Base-by-base conservation (phyloP, 2,888 invertebrate genomes). In the Euclidia mi region DNA sequence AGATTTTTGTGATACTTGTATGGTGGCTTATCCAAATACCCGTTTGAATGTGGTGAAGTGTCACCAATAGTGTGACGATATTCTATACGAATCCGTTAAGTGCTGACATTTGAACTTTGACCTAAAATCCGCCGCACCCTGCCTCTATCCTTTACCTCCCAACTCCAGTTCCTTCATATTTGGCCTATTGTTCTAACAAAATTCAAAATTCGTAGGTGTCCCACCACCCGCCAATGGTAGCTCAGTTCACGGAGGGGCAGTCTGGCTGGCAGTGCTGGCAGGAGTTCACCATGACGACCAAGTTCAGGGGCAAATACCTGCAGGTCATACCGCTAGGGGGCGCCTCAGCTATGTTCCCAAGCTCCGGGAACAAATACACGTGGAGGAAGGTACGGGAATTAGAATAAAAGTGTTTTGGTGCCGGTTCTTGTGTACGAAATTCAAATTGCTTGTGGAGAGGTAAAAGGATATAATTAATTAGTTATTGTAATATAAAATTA, bases 231-330 rank as follows among this genome's bases (percentile, higher is more conserved):
- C 99, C 99, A 7, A 98, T 99, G 96, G 97, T 99, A 68, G 99
- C 99, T 29, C 98, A 99, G 89, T 97, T 97, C 93, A 98, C 98
- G 86, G 99, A 99, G 91, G 99, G 99, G 10, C 92, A 94, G 65
- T 94, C 95, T 55, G 96, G 96, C 34, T 99, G 99, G 99, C 96
- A 95, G 70, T 98, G 98, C 89, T 99, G 98, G 98, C 99, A 99
- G 93, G 99, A 99, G 94, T 99, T 99, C 94, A 98, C 99, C 40
- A 99, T 99, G 99, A 98, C 99, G 57, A 99, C 98, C 84, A 99
- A 99, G 95, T 99, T 99, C 94, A 96, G 99, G 62, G 99, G 99
- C 71, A 99, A 99, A 95, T 99, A 99, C 94, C 96, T 99, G 63
- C 98, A 98, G 95, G 96, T 97, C 62, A 96, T 97, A 79, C 97